Conservation (phyloP, 2,888 invertebrate genomes). For the Aethes cnicana region DNA sequence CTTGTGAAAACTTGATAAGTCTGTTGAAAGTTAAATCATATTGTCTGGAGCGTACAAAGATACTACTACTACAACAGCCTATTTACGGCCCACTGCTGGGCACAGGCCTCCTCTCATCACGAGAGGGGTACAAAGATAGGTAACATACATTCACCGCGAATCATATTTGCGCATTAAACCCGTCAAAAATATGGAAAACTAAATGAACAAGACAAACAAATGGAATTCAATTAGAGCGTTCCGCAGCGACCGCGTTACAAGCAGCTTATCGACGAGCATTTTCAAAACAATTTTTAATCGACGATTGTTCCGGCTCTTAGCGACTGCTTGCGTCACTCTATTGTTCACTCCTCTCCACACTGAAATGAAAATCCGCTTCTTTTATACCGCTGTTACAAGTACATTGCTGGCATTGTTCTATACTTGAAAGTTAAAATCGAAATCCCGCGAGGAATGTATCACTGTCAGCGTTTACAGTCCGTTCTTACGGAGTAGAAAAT, state of each 20-base stretch:
- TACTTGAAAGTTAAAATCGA: conserved; percentile 47
- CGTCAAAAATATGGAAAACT: conserved; percentile 19
- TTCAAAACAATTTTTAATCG: conserved; percentile 75
- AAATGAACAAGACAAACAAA: conserved; percentile 38
- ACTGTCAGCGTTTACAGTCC: conserved; percentile 54
- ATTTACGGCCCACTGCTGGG: no score
- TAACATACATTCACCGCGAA: no score
- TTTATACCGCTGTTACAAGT: conserved; percentile 38
- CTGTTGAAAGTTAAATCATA: background rate
- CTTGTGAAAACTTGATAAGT: conserved; percentile 5
- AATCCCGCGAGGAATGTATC: conserved; percentile 57
- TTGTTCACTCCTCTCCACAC: conserved; percentile 56
- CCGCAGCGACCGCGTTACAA: conserved; percentile 51
- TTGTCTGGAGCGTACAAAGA: no score
- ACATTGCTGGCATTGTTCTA: conserved; percentile 58
- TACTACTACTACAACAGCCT: no score
- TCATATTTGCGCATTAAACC: background rate
- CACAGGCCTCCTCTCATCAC: no score
- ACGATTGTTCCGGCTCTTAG: conserved; percentile 70
- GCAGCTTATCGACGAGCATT: conserved; percentile 59
- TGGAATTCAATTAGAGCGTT: conserved; percentile 28
- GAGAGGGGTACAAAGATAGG: no score
- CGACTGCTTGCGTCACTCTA: conserved; percentile 61
- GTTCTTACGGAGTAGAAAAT: conserved; percentile 47
- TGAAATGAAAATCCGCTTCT: conserved; percentile 45